Evolutionary conservation across 2,113 vertebrate genomes (phyloP).

Genomic region (Lynx canadensis): DNA sequence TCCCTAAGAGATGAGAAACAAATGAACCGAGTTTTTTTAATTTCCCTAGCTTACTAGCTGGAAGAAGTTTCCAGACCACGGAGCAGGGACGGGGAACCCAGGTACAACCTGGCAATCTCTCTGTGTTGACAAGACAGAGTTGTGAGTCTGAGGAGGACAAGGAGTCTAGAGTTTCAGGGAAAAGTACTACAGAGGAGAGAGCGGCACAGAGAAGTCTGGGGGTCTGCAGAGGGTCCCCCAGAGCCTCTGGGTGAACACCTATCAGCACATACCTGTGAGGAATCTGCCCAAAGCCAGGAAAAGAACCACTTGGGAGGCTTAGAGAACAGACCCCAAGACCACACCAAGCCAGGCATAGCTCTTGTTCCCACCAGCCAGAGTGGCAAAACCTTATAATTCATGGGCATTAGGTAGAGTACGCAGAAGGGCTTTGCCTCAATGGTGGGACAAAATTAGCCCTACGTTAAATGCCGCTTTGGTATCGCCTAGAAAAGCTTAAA

Average conservation of each 20-base stretch:
- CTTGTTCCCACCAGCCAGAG: not conserved
- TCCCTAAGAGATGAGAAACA: not conserved
- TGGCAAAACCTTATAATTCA: constrained; percentile 11
- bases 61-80: not conserved
- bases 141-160: not conserved
- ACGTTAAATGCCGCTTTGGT: not conserved
- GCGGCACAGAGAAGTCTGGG: not conserved
- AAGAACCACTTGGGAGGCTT: not conserved
- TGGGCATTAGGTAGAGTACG: not conserved
- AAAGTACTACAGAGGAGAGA: not conserved
- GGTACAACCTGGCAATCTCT: not conserved
- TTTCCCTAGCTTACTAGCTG: not conserved
- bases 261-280: not conserved
- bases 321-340: not conserved
- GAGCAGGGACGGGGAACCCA: not conserved
- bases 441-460: not conserved
- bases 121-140: not conserved
- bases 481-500: not conserved
- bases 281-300: not conserved
- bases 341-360: not conserved
- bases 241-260: not conserved
- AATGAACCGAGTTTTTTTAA: not conserved
- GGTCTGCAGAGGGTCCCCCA: not conserved
- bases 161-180: not conserved
- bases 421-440: not conserved